Evolutionary conservation across 2,113 vertebrate genomes (phyloP).

Genomic region (Notothenia rossii): DNA sequence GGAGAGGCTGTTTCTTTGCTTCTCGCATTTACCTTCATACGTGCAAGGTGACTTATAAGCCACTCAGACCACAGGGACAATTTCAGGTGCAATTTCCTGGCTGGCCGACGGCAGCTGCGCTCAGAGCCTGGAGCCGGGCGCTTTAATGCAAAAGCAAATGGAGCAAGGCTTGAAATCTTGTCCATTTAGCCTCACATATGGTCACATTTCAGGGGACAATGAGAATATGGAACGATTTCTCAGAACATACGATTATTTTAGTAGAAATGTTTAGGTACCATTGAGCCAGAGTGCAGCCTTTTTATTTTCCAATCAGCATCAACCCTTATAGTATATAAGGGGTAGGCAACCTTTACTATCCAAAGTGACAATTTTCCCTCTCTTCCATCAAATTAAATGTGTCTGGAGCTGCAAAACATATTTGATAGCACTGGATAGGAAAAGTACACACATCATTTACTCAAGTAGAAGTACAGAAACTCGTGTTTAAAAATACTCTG

Average conservation of each 20-base stretch:
- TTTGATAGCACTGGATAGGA: too few relatives aligned
- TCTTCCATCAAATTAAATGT: too few relatives aligned
- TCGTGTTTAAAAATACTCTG: too few relatives aligned
- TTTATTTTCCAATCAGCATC: slow-evolving; percentile 37
- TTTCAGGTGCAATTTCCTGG: slow-evolving; percentile 75
- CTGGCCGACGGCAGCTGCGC: slow-evolving; percentile 66
- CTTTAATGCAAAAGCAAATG: slow-evolving; percentile 60
- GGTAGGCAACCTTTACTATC: too few relatives aligned
- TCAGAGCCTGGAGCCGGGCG: slow-evolving; percentile 32
- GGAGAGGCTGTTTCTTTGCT: slow-evolving; percentile 39
- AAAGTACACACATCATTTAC: too few relatives aligned
- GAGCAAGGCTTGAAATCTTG: slow-evolving; percentile 43
- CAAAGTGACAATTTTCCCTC: too few relatives aligned
- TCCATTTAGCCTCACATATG: slow-evolving; percentile 40
- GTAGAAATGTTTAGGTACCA: neutral
- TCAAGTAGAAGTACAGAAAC: too few relatives aligned
- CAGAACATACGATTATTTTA: neutral
- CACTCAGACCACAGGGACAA: slow-evolving; percentile 70
- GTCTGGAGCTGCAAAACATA: too few relatives aligned
- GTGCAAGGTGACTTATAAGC: slow-evolving; percentile 43
- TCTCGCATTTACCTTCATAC: slow-evolving; percentile 63
- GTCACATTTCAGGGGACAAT: slow-evolving; percentile 56
- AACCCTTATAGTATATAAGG: neutral
- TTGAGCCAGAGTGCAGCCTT: slow-evolving; percentile 7
- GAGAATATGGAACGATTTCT: slow-evolving; percentile 28